Base-by-base conservation (phyloP, 30 jellyfish, hydroid and myxozoan genomes). In the Mastigias papua region DNA sequence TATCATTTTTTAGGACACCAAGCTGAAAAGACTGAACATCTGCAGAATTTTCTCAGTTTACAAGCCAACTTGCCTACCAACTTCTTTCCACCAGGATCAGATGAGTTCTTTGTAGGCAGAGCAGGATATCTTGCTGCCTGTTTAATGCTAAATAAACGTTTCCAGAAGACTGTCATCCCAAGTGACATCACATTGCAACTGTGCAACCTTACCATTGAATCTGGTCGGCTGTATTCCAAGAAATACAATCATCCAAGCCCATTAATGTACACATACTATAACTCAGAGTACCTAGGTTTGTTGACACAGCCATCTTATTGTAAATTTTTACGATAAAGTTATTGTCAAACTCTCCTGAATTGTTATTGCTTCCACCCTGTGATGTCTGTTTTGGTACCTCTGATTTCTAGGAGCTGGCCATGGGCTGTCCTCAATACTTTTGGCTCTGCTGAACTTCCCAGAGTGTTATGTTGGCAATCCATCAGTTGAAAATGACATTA, bases 51-150 rank as follows among this genome's bases (percentile, higher is more conserved):
- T 72, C 75, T 85, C 62, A 78, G 60, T 54, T 65, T 95, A 86
- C 98, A 91, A 42, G 88, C 86, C 17, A 57, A 35, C 51, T 80
- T 88, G 37, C 97, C 98, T 0, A 34, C 83, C 48, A 86, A 86
- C 74, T 95, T 95, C 88, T 95, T 90, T 67, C 34, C 85, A 13
- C 96, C 71, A 63, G 99, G 99, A 29, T 95, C 97, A 31, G 99
- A 95, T 90, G 99, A 95, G 82, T 81, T 90, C 28, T 95, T 95
- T 82, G 96, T 95, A 10, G 99, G 99, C 0, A 79, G 99, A 35
- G 99, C 99, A n/a, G 99, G 99, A 1, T 95, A 70, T 66, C 93
- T 95, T 30, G 98, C 99, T 5, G 96, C 93, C 33, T 81, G 97
- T 75, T 61, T 78, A 50, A 63, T 88, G 74, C 51, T 95, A 74